Evolutionary conservation across 2,888 invertebrate genomes (phyloP).

Genomic region (Aspidiotus rigidus): DNA sequence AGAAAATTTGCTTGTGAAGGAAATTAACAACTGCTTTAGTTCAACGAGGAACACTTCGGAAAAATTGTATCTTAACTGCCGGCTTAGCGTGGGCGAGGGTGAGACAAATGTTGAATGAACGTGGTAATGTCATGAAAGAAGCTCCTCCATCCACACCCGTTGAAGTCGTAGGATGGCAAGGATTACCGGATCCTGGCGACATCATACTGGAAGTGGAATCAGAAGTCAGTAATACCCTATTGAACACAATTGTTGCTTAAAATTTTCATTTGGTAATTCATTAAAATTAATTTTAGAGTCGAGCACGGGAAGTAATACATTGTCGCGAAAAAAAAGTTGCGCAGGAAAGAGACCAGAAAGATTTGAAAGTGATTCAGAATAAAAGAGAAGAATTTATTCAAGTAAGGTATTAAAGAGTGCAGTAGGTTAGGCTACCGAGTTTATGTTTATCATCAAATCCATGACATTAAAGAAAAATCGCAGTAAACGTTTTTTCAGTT

Average conservation of each 20-base stretch:
- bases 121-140: conserved; percentile 54
- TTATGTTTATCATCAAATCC: too few species aligned
- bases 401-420: too few species aligned
- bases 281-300: background rate
- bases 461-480: too few species aligned
- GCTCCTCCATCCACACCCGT: conserved; percentile 75
- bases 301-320: background rate
- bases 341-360: too few species aligned
- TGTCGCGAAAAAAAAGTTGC: too few species aligned
- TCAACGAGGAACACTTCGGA: conserved; percentile 72
- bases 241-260: background rate
- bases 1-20: conserved; percentile 44
- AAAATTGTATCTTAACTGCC: conserved; percentile 68
- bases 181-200: conserved; percentile 82
- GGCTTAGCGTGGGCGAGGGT: conserved; percentile 78
- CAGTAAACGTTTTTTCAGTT: too few species aligned
- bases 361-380: too few species aligned
- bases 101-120: conserved; percentile 68
- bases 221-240: conserved; percentile 50
- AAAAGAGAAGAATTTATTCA: too few species aligned
- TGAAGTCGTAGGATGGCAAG: conserved; percentile 83
- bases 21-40: conserved; percentile 76
- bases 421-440: too few species aligned
- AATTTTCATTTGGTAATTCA: background rate
- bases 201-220: conserved; percentile 69